phyloP scores from a whole-genome alignment of 2,797 vertebrate genomes.

The Psittacula derbiana region DNA sequence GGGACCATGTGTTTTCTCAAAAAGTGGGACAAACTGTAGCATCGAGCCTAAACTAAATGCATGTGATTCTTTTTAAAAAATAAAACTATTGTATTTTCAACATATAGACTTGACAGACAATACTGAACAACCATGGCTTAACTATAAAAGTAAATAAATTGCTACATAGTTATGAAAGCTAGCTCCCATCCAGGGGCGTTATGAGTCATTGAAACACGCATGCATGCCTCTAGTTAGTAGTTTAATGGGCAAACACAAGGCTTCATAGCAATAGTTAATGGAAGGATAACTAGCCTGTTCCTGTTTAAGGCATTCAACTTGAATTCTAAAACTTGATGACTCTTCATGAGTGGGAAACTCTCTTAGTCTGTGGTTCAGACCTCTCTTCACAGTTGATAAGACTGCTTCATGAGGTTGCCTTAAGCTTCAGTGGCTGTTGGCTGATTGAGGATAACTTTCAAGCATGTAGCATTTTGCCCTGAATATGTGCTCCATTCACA shows the following conservation, averaged over 20 bases:
- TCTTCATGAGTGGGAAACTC: neutral
- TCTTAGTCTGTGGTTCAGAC: neutral
- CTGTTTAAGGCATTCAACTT: neutral
- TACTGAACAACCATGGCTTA: slow-evolving; percentile 52
- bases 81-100: neutral
- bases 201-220: neutral
- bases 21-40: slow-evolving; percentile 58
- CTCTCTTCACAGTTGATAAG: neutral
- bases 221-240: slow-evolving; percentile 47
- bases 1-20: slow-evolving; percentile 30
- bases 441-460: neutral
- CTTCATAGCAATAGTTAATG: slow-evolving; percentile 1
- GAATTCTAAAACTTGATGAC: neutral
- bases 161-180: neutral
- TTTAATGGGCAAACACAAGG: slow-evolving; percentile 22
- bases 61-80: slow-evolving; percentile 36
- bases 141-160: slow-evolving; percentile 19
- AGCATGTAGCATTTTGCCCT: neutral
- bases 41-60: slow-evolving; percentile 62
- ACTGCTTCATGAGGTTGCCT: slow-evolving; percentile 16
- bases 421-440: slow-evolving; percentile 11
- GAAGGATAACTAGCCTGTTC: slow-evolving; percentile 1
- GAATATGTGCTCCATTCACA: neutral
- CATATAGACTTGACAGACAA: neutral
- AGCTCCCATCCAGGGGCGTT: slow-evolving; percentile 3